Base-by-base conservation (phyloP, 2,797 vertebrate genomes). In the Pangasius sanitwongsei region DNA sequence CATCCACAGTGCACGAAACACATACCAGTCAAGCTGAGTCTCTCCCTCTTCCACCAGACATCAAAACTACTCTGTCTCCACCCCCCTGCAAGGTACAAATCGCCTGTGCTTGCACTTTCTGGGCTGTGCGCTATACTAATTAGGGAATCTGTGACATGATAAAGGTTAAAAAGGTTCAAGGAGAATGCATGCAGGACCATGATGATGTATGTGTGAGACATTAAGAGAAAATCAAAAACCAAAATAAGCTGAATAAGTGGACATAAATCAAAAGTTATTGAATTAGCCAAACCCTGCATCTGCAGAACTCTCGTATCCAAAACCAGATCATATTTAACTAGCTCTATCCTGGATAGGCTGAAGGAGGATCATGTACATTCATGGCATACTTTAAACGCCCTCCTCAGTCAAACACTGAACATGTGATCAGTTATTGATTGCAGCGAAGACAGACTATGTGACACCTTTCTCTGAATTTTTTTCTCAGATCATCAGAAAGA, bases 1-100 rank as follows among this genome's bases (percentile, higher is more conserved):
- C 72, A 59, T 74, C 89, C n/a, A 89, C 88, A n/a, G 87, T 91
- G 25, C 87, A 89, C 75, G 89, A 88, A 74, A 90, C 87, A 65
- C 86, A 87, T 6, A 92, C 93, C 81, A 90, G 67, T 88, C 94
- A 93, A 23, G 65, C 69, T 13, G 93, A 91, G 44, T 83, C 84
- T 2, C 6, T 90, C 55, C 86, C 77, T 85, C 6, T 3, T 89
- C 72, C 88, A 92, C 55, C 92, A 89, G 87, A 87, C 87, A 61
- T 61, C 37, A 90, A 90, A 83, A 86, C 53, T 25, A 86, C 91
- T 50, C 90, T 95, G 81, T 93, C 95, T 63, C 94, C 96, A 85
- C 94, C 95, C 80, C 95, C 95, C 1, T 93, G 92, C 94, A 96
- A 96, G 96, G 96, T 97, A 92, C 28, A 57, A 28, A 61, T n/a